Evolutionary conservation across 1,140 invertebrate genomes (phyloP).

Genomic region (Tribolium madens): DNA sequence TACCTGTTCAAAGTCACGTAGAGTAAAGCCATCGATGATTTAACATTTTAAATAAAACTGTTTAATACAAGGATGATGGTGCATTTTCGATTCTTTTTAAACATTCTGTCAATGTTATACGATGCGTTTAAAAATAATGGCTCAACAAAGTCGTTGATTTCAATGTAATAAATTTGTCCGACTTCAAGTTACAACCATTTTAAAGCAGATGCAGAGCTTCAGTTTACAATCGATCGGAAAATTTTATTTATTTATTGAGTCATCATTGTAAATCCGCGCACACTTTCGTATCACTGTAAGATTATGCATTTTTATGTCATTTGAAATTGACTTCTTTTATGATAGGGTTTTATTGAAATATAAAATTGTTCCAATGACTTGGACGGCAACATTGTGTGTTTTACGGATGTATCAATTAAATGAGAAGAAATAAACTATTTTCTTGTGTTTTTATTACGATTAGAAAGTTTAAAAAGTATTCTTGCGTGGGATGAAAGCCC

Average conservation of each 20-base stretch:
- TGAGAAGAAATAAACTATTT: neutral
- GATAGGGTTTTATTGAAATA: conserved; percentile 3
- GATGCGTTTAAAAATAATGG: conserved; percentile 1
- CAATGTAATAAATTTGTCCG: neutral
- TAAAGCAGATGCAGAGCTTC: conserved; percentile 9
- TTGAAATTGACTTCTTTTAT: conserved; percentile 14
- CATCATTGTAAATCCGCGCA: conserved; percentile 16
- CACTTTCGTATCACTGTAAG: neutral
- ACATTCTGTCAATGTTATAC: conserved; percentile 10
- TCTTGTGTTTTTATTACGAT: neutral
- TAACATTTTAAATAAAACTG: neutral
- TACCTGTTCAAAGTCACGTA: conserved; percentile 29
- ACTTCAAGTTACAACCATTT: neutral
- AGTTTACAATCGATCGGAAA: conserved; percentile 13
- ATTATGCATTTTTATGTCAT: conserved; percentile 19
- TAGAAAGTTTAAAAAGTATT: neutral
- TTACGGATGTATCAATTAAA: neutral
- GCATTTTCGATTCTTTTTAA: conserved; percentile 1
- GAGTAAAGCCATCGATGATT: conserved; percentile 8
- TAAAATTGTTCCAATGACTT: neutral
- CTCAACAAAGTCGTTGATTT: conserved; percentile 7
- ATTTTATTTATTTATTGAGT: conserved; percentile 32
- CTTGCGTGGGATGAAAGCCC: neutral
- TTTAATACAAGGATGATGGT: conserved; percentile 2
- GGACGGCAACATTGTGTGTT: neutral